These are phyloP conservation scores for Clitarchus hookeri DNA, from an alignment of 2,888 invertebrate genomes.

Conservation along the genomic window DNA sequence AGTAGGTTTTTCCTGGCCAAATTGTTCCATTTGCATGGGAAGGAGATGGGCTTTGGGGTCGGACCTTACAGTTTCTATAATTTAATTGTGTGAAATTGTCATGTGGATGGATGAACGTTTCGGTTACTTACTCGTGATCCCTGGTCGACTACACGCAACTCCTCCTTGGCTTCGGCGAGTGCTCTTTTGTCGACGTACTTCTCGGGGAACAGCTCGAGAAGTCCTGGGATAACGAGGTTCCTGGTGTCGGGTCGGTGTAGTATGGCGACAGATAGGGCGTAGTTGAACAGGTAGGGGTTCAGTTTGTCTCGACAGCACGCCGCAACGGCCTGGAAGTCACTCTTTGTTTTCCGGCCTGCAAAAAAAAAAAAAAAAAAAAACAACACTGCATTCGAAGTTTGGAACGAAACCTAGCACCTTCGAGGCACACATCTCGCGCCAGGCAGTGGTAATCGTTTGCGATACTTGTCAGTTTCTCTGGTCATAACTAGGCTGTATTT, in stretches of 20 bases:
- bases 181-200: constrained; percentile 78
- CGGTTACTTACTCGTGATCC: constrained; percentile 63
- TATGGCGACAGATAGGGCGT: constrained; percentile 74
- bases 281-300: constrained; percentile 81
- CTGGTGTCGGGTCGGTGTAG: constrained; percentile 74
- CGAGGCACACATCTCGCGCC: no score
- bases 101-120: background rate
- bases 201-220: constrained; percentile 79
- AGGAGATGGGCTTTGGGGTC: no score
- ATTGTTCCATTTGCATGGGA: no score
- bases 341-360: constrained; percentile 68
- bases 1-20: no score
- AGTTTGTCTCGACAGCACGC: constrained; percentile 72
- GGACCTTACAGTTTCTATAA: no score
- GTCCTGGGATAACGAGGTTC: constrained; percentile 70
- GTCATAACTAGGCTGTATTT: no score
- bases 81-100: no score
- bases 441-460: no score
- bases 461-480: no score
- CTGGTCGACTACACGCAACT: constrained; percentile 64
- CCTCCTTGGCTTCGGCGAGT: constrained; percentile 70
- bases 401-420: no score
- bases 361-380: constrained; percentile 30
- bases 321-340: constrained; percentile 71
- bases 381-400: no score